These are phyloP conservation scores for Amphiprion percula DNA, from an alignment of 2,113 vertebrate genomes.

Conservation along the genomic window DNA sequence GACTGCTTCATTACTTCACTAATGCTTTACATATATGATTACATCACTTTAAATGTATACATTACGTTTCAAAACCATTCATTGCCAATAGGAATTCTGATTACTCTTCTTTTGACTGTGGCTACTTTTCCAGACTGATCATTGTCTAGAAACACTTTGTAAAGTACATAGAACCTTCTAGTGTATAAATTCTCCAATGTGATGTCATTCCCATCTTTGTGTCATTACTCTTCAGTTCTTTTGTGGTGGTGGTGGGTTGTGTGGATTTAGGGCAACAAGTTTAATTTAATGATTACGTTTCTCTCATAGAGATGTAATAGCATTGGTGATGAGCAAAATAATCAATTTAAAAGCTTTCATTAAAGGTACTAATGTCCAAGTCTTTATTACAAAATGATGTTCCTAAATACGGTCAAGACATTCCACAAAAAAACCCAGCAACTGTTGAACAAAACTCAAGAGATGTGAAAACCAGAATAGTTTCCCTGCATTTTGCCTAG, in stretches of 20 bases:
- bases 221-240: not conserved
- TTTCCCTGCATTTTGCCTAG: not conserved
- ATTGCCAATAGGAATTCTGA: too few relatives aligned
- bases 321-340: not conserved
- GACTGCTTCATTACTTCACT: too few relatives aligned
- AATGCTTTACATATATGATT: too few relatives aligned
- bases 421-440: not conserved
- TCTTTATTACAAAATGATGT: slow-evolving; percentile 7
- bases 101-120: too few relatives aligned
- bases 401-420: not conserved
- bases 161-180: not conserved
- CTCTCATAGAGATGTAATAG: not conserved
- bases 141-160: not conserved
- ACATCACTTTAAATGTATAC: too few relatives aligned
- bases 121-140: not conserved
- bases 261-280: not conserved
- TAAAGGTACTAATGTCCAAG: not conserved
- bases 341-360: not conserved
- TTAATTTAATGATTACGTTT: not conserved
- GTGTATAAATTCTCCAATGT: not conserved
- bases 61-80: too few relatives aligned
- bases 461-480: not conserved
- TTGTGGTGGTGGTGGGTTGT: not conserved
- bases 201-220: not conserved
- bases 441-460: not conserved